A percentile compares a stretch with the other conserved stretches of the same genome.
These are phyloP conservation scores for Anagyrus pseudococci DNA, from an alignment of 2,888 invertebrate species.

Conservation along the genomic window DNA sequence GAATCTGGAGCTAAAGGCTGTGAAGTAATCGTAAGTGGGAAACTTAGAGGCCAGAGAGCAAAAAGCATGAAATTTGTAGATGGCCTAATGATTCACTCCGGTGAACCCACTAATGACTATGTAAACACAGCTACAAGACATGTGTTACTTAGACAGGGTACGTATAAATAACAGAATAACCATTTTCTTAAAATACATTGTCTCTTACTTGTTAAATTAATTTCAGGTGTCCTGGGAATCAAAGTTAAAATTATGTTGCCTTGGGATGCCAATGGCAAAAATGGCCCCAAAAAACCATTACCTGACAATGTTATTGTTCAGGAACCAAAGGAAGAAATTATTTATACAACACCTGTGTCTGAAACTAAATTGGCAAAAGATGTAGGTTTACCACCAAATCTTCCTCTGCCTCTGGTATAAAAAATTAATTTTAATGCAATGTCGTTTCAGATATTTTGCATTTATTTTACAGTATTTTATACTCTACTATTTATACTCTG, in stretches of 20 bases:
- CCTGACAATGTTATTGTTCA: slow-evolving; percentile 97
- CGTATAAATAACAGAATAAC: not conserved
- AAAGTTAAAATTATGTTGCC: slow-evolving; percentile 99
- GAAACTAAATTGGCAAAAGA: too few species aligned
- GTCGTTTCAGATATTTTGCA: too few species aligned
- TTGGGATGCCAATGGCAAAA: slow-evolving; percentile 97
- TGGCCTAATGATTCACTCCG: slow-evolving; percentile 99
- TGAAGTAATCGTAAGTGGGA: slow-evolving; percentile 98
- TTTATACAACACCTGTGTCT: slow-evolving; percentile 74
- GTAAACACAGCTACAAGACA: slow-evolving; percentile 98
- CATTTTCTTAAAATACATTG: not conserved
- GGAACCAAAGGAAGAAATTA: slow-evolving; percentile 94
- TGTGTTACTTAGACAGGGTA: slow-evolving; percentile 96
- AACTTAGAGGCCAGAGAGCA: slow-evolving; percentile 97
- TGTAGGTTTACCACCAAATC: too few species aligned
- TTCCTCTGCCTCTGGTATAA: too few species aligned
- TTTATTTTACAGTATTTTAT: too few species aligned
- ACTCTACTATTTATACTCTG: too few species aligned
- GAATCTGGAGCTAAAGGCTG: slow-evolving; percentile 96
- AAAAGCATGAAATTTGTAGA: slow-evolving; percentile 99
- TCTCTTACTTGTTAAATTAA: too few species aligned
- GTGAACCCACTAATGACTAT: slow-evolving; percentile 98
- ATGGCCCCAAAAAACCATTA: slow-evolving; percentile 95
- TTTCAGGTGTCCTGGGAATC: slow-evolving; percentile 66
- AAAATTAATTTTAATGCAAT: too few species aligned